Percentiles rank a stretch among this genome's conserved stretches.
Evolutionary conservation across 1,140 invertebrate species (phyloP).

Genomic region (Propsilocerus akamusi): DNA sequence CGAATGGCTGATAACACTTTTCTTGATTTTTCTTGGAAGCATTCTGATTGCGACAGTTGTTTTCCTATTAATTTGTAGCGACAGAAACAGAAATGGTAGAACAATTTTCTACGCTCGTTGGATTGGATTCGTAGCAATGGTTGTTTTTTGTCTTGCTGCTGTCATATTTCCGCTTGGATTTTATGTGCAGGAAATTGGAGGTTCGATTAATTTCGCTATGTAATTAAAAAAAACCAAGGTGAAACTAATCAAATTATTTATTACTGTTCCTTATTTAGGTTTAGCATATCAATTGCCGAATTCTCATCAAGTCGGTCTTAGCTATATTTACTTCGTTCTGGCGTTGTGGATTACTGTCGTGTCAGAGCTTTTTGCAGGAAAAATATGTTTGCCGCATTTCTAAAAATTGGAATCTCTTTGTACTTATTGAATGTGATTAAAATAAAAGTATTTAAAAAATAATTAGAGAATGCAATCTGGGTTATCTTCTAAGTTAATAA

Average conservation of each 20-base stretch:
- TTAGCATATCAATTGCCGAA: slow-evolving; percentile 89
- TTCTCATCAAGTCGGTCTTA: slow-evolving; percentile 88
- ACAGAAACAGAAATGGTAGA: slow-evolving; percentile 75
- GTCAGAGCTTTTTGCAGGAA: slow-evolving; percentile 91
- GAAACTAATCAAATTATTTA: too few species aligned
- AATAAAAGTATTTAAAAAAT: too few species aligned
- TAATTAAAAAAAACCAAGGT: too few species aligned
- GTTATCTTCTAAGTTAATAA: too few species aligned
- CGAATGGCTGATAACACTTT: slow-evolving; percentile 78
- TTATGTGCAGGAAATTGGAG: slow-evolving; percentile 86
- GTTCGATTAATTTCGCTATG: too few species aligned
- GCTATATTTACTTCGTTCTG: slow-evolving; percentile 87
- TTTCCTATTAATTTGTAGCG: slow-evolving; percentile 67
- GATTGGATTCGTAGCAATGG: slow-evolving; percentile 92
- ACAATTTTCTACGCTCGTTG: slow-evolving; percentile 83
- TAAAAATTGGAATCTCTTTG: slow-evolving; percentile 26
- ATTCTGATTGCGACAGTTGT: slow-evolving; percentile 84
- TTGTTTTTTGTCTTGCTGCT: slow-evolving; percentile 85
- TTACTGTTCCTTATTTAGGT: too few species aligned
- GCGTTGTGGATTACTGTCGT: slow-evolving; percentile 92
- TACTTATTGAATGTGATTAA: slow-evolving; percentile 2
- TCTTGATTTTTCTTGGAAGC: slow-evolving; percentile 84
- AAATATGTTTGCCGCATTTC: slow-evolving; percentile 91
- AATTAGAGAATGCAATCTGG: too few species aligned
- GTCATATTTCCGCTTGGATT: slow-evolving; percentile 94